Evolutionary conservation across 2,888 invertebrate species (phyloP).

Genomic region (Lycocerus yunnanus): DNA sequence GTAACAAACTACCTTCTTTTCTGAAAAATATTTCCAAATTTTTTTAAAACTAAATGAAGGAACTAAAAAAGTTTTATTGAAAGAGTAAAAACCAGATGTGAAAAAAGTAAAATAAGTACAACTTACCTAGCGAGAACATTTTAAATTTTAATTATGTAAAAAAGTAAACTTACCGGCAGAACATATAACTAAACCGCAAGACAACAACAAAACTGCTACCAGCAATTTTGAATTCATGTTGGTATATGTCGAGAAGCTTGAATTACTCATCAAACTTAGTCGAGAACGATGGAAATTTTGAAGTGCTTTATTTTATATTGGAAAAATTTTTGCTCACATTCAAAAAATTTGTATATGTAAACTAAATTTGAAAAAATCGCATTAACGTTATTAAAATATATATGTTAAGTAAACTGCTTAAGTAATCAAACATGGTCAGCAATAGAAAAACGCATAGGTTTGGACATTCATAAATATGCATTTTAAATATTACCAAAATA

Average conservation of each 20-base stretch:
- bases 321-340: background rate
- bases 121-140: too few relatives aligned
- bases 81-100: too few relatives aligned
- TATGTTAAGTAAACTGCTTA: too few relatives aligned
- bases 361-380: background rate
- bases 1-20: slow-evolving; percentile 68
- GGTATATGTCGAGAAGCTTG: background rate
- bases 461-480: too few relatives aligned
- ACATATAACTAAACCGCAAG: background rate
- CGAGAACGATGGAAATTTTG: background rate
- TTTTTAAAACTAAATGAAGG: too few relatives aligned
- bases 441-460: background rate
- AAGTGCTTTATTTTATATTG: background rate
- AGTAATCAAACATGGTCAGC: background rate
- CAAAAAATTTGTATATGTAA: background rate
- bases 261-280: too few relatives aligned
- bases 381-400: background rate
- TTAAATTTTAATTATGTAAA: background rate
- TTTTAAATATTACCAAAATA: too few relatives aligned
- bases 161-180: background rate
- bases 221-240: background rate
- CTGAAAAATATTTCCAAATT: background rate
- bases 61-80: too few relatives aligned
- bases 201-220: background rate
- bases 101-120: too few relatives aligned